Conservation (phyloP, 1,140 invertebrate genomes). For the Cyclargus thomasi region DNA sequence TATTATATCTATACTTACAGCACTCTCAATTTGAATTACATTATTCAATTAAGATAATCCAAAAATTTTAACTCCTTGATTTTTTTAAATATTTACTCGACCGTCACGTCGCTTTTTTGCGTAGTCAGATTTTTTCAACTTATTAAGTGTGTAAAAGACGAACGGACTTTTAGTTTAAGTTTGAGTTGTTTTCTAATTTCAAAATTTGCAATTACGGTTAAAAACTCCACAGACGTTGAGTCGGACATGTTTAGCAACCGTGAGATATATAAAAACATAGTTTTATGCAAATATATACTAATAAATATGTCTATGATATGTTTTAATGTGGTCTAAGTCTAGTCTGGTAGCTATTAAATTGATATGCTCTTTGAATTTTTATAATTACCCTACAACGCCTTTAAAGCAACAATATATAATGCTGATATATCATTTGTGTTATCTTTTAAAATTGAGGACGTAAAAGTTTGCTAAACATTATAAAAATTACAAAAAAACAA, state of each 20-base stretch:
- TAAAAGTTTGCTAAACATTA: not conserved
- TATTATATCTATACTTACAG: not conserved
- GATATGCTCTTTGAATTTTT: not conserved
- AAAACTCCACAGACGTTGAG: not conserved
- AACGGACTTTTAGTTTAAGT: not conserved
- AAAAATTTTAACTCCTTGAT: not conserved
- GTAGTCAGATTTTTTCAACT: too few relatives aligned
- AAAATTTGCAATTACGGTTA: not conserved
- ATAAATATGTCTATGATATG: slow-evolving; percentile 3
- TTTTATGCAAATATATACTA: not conserved
- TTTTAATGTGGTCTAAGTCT: slow-evolving; percentile 1
- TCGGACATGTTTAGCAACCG: not conserved
- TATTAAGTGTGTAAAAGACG: too few relatives aligned
- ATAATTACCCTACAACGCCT: not conserved
- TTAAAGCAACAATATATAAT: not conserved
- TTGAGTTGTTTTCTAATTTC: not conserved
- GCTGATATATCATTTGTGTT: not conserved
- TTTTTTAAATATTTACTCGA: not conserved
- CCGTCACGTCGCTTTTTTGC: too few relatives aligned
- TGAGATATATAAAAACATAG: not conserved
- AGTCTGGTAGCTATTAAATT: not conserved
- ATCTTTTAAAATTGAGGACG: not conserved
- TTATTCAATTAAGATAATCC: too few relatives aligned
- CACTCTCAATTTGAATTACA: too few relatives aligned
- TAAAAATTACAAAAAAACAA: too few relatives aligned